Percentiles rank a stretch among this genome's conserved stretches.
Evolutionary conservation across 2,113 vertebrate species (phyloP).

Genomic region (Nycticebus coucang): DNA sequence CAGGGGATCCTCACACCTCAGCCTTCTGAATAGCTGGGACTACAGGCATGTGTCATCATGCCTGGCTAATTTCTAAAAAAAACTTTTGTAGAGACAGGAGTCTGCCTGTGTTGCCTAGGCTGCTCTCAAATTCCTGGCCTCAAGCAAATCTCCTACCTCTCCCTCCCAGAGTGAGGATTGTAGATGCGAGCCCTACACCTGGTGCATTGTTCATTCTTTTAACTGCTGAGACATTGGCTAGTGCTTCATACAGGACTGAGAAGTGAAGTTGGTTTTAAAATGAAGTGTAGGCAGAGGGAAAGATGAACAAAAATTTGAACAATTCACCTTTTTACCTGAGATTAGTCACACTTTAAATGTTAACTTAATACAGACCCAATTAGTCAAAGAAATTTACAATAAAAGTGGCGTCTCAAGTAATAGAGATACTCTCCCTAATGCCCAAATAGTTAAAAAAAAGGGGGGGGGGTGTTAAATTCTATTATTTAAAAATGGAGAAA

Average conservation of each 20-base stretch:
- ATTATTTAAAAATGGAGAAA: background rate
- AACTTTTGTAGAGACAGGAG: too few relatives aligned
- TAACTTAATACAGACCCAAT: background rate
- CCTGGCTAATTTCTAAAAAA: too few relatives aligned
- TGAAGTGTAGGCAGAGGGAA: background rate
- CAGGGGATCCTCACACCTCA: too few relatives aligned
- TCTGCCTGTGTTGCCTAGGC: too few relatives aligned
- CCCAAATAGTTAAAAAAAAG: background rate
- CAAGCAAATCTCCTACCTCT: too few relatives aligned
- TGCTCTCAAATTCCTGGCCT: too few relatives aligned
- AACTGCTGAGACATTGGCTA: background rate
- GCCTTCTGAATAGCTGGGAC: too few relatives aligned
- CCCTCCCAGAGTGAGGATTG: too few relatives aligned
- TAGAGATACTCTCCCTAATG: background rate
- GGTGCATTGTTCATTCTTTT: background rate
- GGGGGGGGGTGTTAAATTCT: background rate
- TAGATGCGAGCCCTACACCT: too few relatives aligned
- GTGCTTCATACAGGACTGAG: background rate
- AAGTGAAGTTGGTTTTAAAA: constrained; percentile 12
- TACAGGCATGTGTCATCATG: too few relatives aligned
- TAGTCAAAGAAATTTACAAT: background rate
- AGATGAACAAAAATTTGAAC: constrained; percentile 6
- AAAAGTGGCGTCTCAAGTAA: background rate
- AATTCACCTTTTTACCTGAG: constrained; percentile 10
- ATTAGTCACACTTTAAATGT: constrained; percentile 12